Base-by-base conservation (phyloP, 2,888 invertebrate genomes). In the Alentia gelatinosa region DNA sequence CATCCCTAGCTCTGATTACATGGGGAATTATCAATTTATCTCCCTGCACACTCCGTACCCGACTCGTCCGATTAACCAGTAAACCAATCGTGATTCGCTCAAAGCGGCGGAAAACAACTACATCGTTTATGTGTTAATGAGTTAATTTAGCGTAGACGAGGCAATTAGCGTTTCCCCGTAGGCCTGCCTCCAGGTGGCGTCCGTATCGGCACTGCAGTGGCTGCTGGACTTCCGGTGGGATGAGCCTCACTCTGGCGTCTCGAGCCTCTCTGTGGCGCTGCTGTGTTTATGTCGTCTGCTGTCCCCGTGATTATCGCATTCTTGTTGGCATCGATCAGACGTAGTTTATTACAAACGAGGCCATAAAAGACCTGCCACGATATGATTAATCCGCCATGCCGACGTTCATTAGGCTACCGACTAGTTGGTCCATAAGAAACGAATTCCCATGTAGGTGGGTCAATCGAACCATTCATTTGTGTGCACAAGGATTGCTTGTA, bases 51-150 rank as follows among this genome's bases (percentile, higher is more conserved):
- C 33, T 30, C 83, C 33, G 37, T 37, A 23, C 83, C 33, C 83
- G 83, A 4, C 83, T 4, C n/a, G 39, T n/a, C 23, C 30, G 23
- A 83, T 83, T 83, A 83, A 83, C 37, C 15, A 35, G 40, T 37
- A 37, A 40, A 37, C 83, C 83, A 83, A 33, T 86, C 86, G 26
- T 86, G 86, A 86, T 86, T 79, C 47, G 42, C 86, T 86, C 86
- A 42, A 50, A 86, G 86, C 47, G 47, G 33, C 26, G 26, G 47
- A 42, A 86, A 86, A 86, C 86, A 86, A 86, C 47, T 47, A 86
- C 50, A 35, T 86, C 50, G 86, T 86, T 86, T 86, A 86, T 33
- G 86, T 86, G 47, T 86, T 86, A 86, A 86, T 86, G 86, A 86
- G 86, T 86, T 86, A 86, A 86, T 86, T 86, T 86, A 86, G 47